phyloP scores from a whole-genome alignment of 1,140 invertebrate species.

The Gryon sp. region DNA sequence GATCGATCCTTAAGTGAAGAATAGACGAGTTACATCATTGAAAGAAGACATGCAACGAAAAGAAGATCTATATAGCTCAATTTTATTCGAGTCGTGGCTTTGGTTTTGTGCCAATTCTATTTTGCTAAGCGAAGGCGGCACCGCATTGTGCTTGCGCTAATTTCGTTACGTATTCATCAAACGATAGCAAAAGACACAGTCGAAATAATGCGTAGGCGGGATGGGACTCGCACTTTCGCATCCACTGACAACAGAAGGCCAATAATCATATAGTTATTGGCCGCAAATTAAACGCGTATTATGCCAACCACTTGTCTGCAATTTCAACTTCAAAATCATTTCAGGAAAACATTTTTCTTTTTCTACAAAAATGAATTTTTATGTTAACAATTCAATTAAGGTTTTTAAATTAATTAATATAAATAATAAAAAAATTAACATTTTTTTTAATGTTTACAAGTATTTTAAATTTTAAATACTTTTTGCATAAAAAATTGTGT shows the following conservation, averaged over 20 bases:
- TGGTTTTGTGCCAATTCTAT: conserved; percentile 77
- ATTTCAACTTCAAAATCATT: too few species aligned
- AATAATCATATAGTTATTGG: neutral
- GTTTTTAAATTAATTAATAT: too few species aligned
- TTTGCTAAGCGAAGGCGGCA: conserved; percentile 76
- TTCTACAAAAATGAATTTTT: too few species aligned
- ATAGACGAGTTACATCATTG: conserved; percentile 44
- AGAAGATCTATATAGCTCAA: conserved; percentile 73
- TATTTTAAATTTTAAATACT: too few species aligned
- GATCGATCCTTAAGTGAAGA: conserved; percentile 24
- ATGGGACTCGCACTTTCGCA: conserved; percentile 19
- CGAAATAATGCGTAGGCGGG: conserved; percentile 31
- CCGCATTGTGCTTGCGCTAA: conserved; percentile 76
- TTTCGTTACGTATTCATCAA: conserved; percentile 71
- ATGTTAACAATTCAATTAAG: too few species aligned
- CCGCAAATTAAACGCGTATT: too few species aligned
- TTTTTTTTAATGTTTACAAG: too few species aligned
- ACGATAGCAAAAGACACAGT: conserved; percentile 30
- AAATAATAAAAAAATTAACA: too few species aligned
- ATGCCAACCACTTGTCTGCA: too few species aligned
- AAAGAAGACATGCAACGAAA: conserved; percentile 40
- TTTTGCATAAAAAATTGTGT: too few species aligned
- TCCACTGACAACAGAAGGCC: conserved; percentile 8
- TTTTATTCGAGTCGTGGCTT: conserved; percentile 75
- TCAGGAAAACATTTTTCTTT: too few species aligned